Conservation (phyloP, 2,113 vertebrate species). For the Trematocara nigrifrons region DNA sequence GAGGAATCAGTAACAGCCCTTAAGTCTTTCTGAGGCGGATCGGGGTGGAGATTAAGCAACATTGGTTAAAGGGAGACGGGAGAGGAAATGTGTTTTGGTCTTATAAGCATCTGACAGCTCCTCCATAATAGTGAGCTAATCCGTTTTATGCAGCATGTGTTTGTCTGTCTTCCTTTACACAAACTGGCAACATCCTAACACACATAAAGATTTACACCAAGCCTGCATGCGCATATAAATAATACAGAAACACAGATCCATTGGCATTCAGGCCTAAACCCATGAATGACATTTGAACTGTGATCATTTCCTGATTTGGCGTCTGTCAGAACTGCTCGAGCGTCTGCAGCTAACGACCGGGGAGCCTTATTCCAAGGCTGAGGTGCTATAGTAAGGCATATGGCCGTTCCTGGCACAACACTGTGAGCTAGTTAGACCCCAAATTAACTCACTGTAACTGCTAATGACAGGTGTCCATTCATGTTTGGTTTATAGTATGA, state of each 20-base stretch:
- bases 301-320: constrained; percentile 27
- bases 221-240: not conserved
- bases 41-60: constrained; percentile 56
- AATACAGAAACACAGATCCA: not conserved
- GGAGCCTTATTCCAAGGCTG: not conserved
- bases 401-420: not conserved
- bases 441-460: constrained; percentile 43
- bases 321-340: constrained; percentile 37
- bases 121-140: constrained; percentile 60
- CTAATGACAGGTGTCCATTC: constrained; percentile 59
- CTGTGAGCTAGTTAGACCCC: constrained; percentile 27
- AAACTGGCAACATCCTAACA: constrained; percentile 25
- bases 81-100: constrained; percentile 55
- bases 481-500: constrained; percentile 13
- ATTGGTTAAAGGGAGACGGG: constrained; percentile 45
- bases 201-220: not conserved
- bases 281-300: constrained; percentile 15
- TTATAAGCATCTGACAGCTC: constrained; percentile 60
- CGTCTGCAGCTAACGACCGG: not conserved
- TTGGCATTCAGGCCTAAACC: not conserved
- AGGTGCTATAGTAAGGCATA: not conserved
- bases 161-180: constrained; percentile 18
- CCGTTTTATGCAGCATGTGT: constrained; percentile 48
- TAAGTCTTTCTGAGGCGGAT: constrained; percentile 58
- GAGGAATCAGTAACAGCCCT: constrained; percentile 54